Evolutionary conservation across 2,113 vertebrate genomes (phyloP).

Genomic region (Pyxicephalus adspersus): DNA sequence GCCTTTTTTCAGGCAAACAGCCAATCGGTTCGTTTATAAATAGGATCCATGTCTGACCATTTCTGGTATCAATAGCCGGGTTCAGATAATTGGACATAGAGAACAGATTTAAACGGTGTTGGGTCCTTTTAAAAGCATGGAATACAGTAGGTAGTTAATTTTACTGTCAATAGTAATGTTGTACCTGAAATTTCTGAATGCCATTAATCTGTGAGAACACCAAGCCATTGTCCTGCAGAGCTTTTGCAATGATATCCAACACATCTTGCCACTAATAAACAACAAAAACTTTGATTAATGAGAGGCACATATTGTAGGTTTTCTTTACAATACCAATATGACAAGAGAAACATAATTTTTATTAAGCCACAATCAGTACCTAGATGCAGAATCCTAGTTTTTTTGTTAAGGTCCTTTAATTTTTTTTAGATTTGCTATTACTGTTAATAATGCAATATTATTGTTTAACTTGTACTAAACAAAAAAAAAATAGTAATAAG

Average conservation of each 20-base stretch:
- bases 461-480: background rate
- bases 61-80: too few relatives aligned
- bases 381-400: background rate
- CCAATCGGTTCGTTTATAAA: too few relatives aligned
- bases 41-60: too few relatives aligned
- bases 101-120: too few relatives aligned
- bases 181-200: conserved; percentile 95
- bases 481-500: background rate
- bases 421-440: too few relatives aligned
- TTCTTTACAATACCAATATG: background rate
- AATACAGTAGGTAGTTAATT: too few relatives aligned
- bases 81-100: too few relatives aligned
- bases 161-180: conserved; percentile 37
- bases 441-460: too few relatives aligned
- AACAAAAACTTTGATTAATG: background rate
- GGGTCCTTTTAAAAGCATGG: too few relatives aligned
- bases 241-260: conserved; percentile 97
- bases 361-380: background rate
- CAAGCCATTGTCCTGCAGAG: conserved; percentile 94
- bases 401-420: too few relatives aligned
- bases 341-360: conserved; percentile 2
- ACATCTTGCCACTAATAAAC: conserved; percentile 90
- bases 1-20: too few relatives aligned
- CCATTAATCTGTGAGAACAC: conserved; percentile 96
- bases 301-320: background rate